Base-by-base conservation (phyloP, 1,140 invertebrate species). In the Pogonognathellus flavescens region DNA sequence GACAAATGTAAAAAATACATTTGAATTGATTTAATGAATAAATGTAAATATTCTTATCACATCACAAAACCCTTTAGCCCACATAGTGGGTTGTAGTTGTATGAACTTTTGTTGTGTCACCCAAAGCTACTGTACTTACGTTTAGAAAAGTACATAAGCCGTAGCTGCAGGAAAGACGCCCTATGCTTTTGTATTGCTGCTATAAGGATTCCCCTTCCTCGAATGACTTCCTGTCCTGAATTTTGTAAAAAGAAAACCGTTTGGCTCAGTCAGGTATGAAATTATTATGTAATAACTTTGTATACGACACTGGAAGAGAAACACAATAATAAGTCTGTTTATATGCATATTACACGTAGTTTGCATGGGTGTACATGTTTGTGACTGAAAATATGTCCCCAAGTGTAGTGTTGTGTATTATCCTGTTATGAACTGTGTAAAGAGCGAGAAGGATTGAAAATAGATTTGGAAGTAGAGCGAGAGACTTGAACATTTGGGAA, bases 401-500 rank as follows among this genome's bases (percentile, higher is more conserved):
- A 41, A 41, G 31, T 41, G 31, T 41, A 41, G 31, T 6, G 1
- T 41, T 3, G 31, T 41, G 31, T 41, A 41, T 41, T 41, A 41
- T 41, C 31, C 1, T 41, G 1, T 41, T 41, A 41, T 41, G 31
- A 41, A 41, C 31, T 41, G 31, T 41, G 31, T 41, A 41, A 6
- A 3, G 31, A 41, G 31, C 31, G 31, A 41, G 31, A 41, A 25
- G 25, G 8, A 66, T 49, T 72, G 66, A 72, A 16, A 50, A 49
- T 76, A 49, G 13, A 16, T 57, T 72, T 72, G 70, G 70, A 76
- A 76, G 49, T 76, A 76, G 70, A 76, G 70, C 70, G 70, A 76
- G 41, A 76, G 70, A 76, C 70, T 49, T 76, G 31, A 76, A 49
- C 70, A 76, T 76, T 76, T 49, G 70, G 70, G 70, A 76, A 76